A percentile compares a stretch with the other conserved stretches of the same genome.
phyloP scores from a whole-genome alignment of 23 tunicate species.

The Aplidium turbinatum region DNA sequence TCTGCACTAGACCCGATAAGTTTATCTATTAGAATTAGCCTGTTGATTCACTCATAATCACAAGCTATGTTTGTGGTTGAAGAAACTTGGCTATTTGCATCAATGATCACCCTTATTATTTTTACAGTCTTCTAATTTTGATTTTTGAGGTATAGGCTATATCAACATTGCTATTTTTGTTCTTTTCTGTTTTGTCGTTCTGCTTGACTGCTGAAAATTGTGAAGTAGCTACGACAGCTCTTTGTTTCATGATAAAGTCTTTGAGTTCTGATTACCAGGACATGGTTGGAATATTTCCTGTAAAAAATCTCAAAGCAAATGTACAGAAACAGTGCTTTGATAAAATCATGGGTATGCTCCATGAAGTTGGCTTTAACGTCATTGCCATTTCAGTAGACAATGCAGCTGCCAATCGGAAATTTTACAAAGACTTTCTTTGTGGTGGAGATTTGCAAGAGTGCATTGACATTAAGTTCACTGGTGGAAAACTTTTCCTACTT shows the following conservation, averaged over 20 bases:
- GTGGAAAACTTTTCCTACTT: slow-evolving; percentile 11
- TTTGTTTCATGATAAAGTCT: slow-evolving; percentile 14
- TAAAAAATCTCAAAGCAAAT: slow-evolving; percentile 11
- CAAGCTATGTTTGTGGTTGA: too few relatives aligned
- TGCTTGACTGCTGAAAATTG: slow-evolving; percentile 23
- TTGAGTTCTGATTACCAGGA: not conserved
- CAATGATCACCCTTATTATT: too few relatives aligned
- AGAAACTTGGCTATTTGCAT: too few relatives aligned
- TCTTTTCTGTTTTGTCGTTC: too few relatives aligned
- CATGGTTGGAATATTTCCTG: slow-evolving; percentile 11
- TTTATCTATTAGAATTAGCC: too few relatives aligned
- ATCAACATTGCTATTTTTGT: too few relatives aligned
- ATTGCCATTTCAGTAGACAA: slow-evolving; percentile 7
- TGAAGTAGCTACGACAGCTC: slow-evolving; percentile 17
- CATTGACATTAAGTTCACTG: slow-evolving; percentile 1
- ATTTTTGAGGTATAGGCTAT: too few relatives aligned
- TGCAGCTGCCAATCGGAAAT: slow-evolving; percentile 19
- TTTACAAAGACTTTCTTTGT: slow-evolving; percentile 23
- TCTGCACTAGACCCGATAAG: too few relatives aligned
- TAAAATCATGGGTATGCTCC: slow-evolving; percentile 7
- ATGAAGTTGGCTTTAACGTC: slow-evolving; percentile 23
- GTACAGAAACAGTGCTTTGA: slow-evolving; percentile 22
- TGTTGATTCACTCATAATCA: too few relatives aligned
- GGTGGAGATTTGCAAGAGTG: not conserved
- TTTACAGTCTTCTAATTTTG: too few relatives aligned